phyloP scores from a whole-genome alignment of 2,113 vertebrate species.

The Phylloscopus trochilus region DNA sequence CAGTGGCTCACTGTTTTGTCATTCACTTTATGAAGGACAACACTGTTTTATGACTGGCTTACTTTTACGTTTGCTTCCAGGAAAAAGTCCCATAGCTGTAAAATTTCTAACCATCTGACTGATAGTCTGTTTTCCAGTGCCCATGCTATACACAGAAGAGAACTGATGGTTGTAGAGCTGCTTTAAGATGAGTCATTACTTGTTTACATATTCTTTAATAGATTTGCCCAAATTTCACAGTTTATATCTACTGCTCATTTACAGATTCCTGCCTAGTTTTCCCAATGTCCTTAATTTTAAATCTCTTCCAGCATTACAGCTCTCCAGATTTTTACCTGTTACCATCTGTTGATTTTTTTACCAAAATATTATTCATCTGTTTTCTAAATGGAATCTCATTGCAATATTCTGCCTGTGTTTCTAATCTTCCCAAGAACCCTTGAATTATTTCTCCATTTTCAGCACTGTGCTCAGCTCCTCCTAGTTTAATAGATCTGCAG shows the following conservation, averaged over 20 bases:
- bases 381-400: conserved; percentile 31
- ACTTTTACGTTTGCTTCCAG: neutral
- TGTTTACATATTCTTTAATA: neutral
- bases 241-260: neutral
- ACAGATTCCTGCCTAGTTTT: neutral
- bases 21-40: conserved; percentile 17
- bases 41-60: neutral
- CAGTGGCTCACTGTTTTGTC: neutral
- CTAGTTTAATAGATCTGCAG: conserved; percentile 66
- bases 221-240: neutral
- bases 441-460: conserved; percentile 61
- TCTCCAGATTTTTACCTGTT: neutral
- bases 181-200: neutral
- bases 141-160: neutral
- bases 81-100: neutral
- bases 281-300: neutral
- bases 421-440: conserved; percentile 40
- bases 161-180: neutral
- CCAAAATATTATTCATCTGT: conserved; percentile 8
- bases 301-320: neutral
- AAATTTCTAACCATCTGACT: neutral
- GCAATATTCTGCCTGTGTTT: conserved; percentile 42
- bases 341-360: neutral
- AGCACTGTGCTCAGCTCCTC: conserved; percentile 49
- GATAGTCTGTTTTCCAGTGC: neutral